These are phyloP conservation scores for Rallus crepitans DNA, from an alignment of 2,797 vertebrate species.

Conservation along the genomic window DNA sequence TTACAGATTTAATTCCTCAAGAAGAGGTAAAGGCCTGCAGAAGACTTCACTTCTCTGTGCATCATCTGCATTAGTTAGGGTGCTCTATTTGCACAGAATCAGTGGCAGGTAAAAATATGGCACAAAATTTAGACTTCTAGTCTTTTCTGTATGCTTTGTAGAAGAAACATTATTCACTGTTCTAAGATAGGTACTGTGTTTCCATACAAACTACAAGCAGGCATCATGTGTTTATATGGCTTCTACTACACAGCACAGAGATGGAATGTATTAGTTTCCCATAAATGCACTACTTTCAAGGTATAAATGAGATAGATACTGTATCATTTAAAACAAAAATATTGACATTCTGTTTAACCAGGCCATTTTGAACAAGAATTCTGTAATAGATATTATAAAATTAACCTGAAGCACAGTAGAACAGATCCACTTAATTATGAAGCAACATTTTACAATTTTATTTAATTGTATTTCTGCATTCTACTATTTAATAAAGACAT, in stretches of 20 bases:
- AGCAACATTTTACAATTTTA: background rate
- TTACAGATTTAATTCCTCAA: background rate
- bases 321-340: background rate
- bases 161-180: background rate
- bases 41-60: background rate
- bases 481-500: background rate
- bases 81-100: background rate
- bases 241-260: background rate
- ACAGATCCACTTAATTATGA: background rate
- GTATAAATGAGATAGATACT: background rate
- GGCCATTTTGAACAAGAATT: background rate
- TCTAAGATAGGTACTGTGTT: background rate
- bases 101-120: background rate
- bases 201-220: background rate
- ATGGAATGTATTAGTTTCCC: background rate
- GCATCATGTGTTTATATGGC: background rate
- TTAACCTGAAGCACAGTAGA: background rate
- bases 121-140: background rate
- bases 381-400: background rate
- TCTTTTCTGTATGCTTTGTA: background rate
- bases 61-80: background rate
- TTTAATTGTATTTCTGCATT: background rate
- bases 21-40: background rate
- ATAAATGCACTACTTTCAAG: background rate
- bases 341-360: background rate